A percentile compares a stretch with the other conserved stretches of the same genome.
These are phyloP conservation scores for Heptranchias perlo DNA, from an alignment of 2,113 vertebrate species.

Conservation along the genomic window DNA sequence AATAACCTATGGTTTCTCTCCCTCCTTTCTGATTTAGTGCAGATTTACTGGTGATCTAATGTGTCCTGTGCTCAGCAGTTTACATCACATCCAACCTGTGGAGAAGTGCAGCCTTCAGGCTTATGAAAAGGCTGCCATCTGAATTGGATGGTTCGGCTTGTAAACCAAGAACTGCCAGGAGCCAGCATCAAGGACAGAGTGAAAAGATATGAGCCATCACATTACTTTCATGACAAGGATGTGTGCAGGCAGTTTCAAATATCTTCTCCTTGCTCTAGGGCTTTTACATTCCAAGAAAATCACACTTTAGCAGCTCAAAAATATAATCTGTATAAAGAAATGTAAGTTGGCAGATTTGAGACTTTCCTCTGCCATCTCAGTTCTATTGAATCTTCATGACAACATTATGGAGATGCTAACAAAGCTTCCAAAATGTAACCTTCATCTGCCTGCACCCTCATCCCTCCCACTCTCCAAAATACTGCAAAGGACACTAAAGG, in stretches of 20 bases:
- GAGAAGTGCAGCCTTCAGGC: neutral
- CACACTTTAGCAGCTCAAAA: neutral
- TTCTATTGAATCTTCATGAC: neutral
- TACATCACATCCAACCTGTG: neutral
- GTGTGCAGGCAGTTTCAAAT: neutral
- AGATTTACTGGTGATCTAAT: neutral
- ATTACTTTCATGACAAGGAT: neutral
- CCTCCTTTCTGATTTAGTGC: neutral
- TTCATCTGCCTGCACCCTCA: neutral
- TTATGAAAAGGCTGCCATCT: neutral
- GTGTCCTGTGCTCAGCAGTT: neutral
- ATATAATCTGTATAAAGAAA: too few species aligned
- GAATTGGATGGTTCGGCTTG: neutral
- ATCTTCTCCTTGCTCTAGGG: neutral
- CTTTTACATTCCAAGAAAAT: neutral
- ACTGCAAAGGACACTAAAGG: neutral
- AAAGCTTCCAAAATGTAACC: neutral
- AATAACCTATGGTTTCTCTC: neutral
- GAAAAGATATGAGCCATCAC: neutral
- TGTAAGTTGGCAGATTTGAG: neutral
- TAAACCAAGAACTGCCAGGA: neutral
- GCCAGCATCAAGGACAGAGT: neutral
- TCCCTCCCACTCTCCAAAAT: neutral
- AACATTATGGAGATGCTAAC: neutral
- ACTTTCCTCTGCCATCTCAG: neutral